Base-by-base conservation (phyloP, 2,797 vertebrate genomes). In the Smutsia temminckii region DNA sequence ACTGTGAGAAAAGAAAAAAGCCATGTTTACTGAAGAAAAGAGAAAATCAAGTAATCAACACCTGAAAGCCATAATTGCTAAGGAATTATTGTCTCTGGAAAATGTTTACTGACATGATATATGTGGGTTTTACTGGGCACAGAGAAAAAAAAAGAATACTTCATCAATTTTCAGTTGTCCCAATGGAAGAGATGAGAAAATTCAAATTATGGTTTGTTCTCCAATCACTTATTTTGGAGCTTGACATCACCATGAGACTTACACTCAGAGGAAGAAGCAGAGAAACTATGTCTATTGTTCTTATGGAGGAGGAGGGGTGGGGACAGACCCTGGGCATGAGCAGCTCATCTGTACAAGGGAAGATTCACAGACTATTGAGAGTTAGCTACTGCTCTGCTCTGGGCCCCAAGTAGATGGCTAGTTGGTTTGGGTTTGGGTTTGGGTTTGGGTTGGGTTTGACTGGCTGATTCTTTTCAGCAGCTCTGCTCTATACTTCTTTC, bases 1-100 rank as follows among this genome's bases (percentile, higher is more conserved):
- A 46, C 18, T 77, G 59, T 86, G 91, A 79, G n/a, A 79, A 80
- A 63, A 51, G 49, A 27, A 1, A 8, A 89, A 87, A 69, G 40
- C n/a, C 20, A 18, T 32, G 23, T 75, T 96, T 89, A 92, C 88
- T 40, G 49, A 95, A 88, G 42, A 97, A 93, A 85, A 27, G 37
- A 84, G 42, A 46, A 85, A 83, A 96, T 49, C 81, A 89, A 80
- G 85, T 85, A 78, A 75, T 61, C 92, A 90, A 17, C 0, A 46
- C 18, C 29, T 84, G 72, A 93, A 84, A 92, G 66, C 37, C 14
- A 21, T 85, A 92, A 77, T 63, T 75, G 49, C 69, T 55, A 79
- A 77, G 42, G 37, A 94, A 77, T n/a, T 84, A 83, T 88, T 49
- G 63, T 74, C 71, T 87, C 64, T 68, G 87, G 84, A 94, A 95